These are phyloP conservation scores for Anoplophora glabripennis DNA, from an alignment of 1,140 invertebrate genomes.

Conservation along the genomic window DNA sequence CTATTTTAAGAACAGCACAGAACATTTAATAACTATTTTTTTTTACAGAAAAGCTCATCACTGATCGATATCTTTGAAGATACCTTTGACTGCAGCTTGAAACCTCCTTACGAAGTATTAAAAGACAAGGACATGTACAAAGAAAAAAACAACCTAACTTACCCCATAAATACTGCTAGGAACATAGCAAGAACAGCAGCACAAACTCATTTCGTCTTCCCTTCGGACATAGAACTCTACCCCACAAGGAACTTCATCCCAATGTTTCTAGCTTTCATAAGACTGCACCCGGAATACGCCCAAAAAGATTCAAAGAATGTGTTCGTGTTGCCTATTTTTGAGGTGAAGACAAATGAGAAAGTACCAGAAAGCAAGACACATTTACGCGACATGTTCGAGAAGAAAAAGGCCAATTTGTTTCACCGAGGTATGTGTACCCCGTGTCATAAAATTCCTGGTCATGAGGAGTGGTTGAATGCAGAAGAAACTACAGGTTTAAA, in stretches of 20 bases:
- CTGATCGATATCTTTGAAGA: slow-evolving; percentile 23
- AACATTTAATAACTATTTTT: too few species aligned
- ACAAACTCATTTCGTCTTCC: slow-evolving; percentile 65
- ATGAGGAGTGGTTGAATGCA: slow-evolving; percentile 40
- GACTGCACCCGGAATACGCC: slow-evolving; percentile 14
- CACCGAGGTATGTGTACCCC: slow-evolving; percentile 56
- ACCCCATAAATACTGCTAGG: slow-evolving; percentile 74
- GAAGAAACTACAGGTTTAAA: slow-evolving; percentile 30
- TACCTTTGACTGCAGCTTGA: slow-evolving; percentile 19
- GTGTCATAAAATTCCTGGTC: slow-evolving; percentile 54
- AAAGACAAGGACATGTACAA: slow-evolving; percentile 36
- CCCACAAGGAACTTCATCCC: slow-evolving; percentile 50
- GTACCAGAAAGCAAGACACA: slow-evolving; percentile 45
- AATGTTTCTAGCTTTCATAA: slow-evolving; percentile 43
- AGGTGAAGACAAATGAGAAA: slow-evolving; percentile 44
- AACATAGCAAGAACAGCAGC: slow-evolving; percentile 65
- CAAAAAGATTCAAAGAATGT: slow-evolving; percentile 29
- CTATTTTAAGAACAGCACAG: too few species aligned
- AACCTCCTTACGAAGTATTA: slow-evolving; percentile 23
- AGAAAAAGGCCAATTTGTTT: slow-evolving; percentile 53
- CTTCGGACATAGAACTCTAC: slow-evolving; percentile 73
- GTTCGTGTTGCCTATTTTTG: slow-evolving; percentile 53
- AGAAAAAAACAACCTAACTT: slow-evolving; percentile 54
- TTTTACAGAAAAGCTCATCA: not conserved
- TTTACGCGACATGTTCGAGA: slow-evolving; percentile 48